Conservation (phyloP, 2,888 invertebrate genomes). For the Apantesis nais region DNA sequence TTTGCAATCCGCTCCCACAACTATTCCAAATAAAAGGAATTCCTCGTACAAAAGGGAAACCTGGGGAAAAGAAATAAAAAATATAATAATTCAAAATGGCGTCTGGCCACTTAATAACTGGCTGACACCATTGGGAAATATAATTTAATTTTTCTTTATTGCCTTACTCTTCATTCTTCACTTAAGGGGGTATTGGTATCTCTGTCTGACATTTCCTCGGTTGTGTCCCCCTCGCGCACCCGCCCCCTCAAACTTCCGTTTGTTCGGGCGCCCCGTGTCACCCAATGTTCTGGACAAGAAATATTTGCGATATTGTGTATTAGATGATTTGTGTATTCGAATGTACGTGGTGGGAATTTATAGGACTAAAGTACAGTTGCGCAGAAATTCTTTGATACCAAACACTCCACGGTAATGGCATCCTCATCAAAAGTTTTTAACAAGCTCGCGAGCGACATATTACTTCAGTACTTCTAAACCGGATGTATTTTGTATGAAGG, state of each 20-base stretch:
- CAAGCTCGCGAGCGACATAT: constrained; percentile 37
- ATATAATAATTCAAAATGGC: constrained; percentile 86
- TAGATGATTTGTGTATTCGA: constrained; percentile 81
- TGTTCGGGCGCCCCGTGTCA: constrained; percentile 74
- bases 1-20: constrained; percentile 74
- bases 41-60: constrained; percentile 77
- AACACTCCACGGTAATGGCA: constrained; percentile 42
- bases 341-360: constrained; percentile 72
- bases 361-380: constrained; percentile 53
- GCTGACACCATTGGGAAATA: constrained; percentile 86
- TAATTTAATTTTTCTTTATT: constrained; percentile 84
- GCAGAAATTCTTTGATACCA: constrained; percentile 49
- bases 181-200: constrained; percentile 55
- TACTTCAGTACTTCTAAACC: constrained; percentile 30
- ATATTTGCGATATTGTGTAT: constrained; percentile 83
- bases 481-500: constrained; percentile 10
- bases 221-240: constrained; percentile 57
- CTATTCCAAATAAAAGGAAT: constrained; percentile 82
- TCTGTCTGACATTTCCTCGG: constrained; percentile 68
- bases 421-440: constrained; percentile 50
- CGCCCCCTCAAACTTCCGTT: constrained; percentile 65
- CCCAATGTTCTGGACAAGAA: constrained; percentile 80
- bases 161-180: constrained; percentile 59
- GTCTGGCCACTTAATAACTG: constrained; percentile 86
- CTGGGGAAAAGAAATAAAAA: constrained; percentile 79